Conservation (phyloP, 2,797 vertebrate species). For the Gephyroberyx darwinii region DNA sequence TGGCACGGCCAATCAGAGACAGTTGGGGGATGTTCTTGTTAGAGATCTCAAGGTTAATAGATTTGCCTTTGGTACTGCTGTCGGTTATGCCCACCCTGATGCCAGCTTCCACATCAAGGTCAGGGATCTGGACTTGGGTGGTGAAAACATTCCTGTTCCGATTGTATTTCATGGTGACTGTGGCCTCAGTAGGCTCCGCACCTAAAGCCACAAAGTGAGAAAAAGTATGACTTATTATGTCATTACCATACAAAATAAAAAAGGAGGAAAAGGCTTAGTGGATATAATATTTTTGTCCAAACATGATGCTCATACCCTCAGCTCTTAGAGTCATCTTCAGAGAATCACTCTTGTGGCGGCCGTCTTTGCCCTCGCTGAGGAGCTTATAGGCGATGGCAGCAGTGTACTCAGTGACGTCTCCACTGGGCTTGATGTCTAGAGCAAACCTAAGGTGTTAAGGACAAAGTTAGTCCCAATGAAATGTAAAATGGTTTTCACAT, state of each 20-base stretch:
- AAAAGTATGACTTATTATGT: constrained; percentile 8
- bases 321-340: constrained; percentile 84
- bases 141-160: constrained; percentile 84
- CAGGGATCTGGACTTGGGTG: constrained; percentile 85
- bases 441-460: constrained; percentile 78
- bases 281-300: not conserved
- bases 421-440: constrained; percentile 82
- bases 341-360: constrained; percentile 81
- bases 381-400: constrained; percentile 83
- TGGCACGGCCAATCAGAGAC: constrained; percentile 83
- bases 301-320: constrained; percentile 82
- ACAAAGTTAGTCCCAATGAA: not conserved
- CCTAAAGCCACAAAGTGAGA: constrained; percentile 74
- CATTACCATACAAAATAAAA: not conserved
- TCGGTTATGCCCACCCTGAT: constrained; percentile 83
- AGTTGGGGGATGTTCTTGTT: constrained; percentile 88
- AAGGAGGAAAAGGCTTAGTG: not conserved
- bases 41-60: constrained; percentile 83
- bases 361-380: constrained; percentile 80
- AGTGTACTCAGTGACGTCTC: constrained; percentile 85
- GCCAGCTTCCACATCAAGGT: constrained; percentile 85
- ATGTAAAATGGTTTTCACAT: too few species aligned
- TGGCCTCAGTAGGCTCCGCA: constrained; percentile 78
- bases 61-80: constrained; percentile 74
- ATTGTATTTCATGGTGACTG: constrained; percentile 87